These are phyloP conservation scores for Onychorhynchus coronatus DNA, from an alignment of 2,113 vertebrate genomes.

Conservation along the genomic window DNA sequence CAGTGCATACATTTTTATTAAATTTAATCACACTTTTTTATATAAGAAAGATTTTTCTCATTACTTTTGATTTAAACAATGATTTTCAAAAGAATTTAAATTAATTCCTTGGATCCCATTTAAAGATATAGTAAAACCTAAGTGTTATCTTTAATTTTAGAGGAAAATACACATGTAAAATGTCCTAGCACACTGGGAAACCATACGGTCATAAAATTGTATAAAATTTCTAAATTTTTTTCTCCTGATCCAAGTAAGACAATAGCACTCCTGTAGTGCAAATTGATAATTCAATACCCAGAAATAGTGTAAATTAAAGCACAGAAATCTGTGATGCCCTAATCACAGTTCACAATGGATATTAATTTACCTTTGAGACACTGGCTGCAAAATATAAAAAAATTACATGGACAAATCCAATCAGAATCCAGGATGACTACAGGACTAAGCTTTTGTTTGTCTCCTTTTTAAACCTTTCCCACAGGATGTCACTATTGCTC, in stretches of 20 bases:
- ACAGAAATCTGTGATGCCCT: not conserved
- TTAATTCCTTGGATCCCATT: not conserved
- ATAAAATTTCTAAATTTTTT: not conserved
- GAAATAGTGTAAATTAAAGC: not conserved
- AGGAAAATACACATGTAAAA: not conserved
- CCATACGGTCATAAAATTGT: not conserved
- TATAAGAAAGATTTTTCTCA: not conserved
- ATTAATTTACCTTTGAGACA: not conserved
- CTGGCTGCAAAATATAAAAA: not conserved
- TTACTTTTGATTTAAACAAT: not conserved
- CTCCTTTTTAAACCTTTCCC: not conserved
- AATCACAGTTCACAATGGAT: not conserved
- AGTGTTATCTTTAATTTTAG: not conserved
- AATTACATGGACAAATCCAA: not conserved
- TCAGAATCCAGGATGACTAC: not conserved
- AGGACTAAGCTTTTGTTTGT: not conserved
- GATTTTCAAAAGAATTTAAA: not conserved
- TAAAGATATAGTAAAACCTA: not conserved
- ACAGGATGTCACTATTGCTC: slow-evolving; percentile 31
- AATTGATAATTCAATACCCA: not conserved
- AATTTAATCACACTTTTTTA: not conserved
- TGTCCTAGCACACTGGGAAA: not conserved
- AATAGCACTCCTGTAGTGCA: not conserved
- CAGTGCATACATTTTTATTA: not conserved
- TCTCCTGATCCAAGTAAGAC: not conserved